These are phyloP conservation scores for Cyrtodaria siliqua DNA, from an alignment of 2,888 invertebrate genomes.

Conservation along the genomic window DNA sequence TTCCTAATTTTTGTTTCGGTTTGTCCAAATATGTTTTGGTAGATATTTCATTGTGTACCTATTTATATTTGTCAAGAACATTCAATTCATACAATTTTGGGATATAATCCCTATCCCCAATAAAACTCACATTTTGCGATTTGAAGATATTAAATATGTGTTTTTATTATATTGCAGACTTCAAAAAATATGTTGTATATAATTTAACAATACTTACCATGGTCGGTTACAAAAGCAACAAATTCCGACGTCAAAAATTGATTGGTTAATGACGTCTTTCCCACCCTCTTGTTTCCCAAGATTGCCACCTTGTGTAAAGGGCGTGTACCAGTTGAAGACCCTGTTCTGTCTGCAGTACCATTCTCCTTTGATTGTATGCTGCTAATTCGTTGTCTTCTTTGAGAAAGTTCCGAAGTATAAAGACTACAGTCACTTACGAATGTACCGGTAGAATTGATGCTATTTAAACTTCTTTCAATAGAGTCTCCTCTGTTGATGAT, in stretches of 20 bases:
- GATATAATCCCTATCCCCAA: too few species aligned
- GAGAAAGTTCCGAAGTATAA: constrained; percentile 81
- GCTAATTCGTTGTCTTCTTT: constrained; percentile 54
- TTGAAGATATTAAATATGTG: too few species aligned
- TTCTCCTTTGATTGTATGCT: constrained; percentile 62
- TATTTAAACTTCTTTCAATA: constrained; percentile 94
- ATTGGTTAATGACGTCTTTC: constrained; percentile 90
- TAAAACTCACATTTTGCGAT: too few species aligned
- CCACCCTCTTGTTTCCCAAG: constrained; percentile 90
- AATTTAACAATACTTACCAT: constrained; percentile 55
- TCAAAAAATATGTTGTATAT: too few species aligned
- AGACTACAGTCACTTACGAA: constrained; percentile 85
- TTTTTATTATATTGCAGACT: too few species aligned
- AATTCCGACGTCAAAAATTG: constrained; percentile 91
- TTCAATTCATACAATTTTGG: too few species aligned
- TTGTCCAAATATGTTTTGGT: too few species aligned
- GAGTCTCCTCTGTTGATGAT: constrained; percentile 94
- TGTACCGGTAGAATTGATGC: constrained; percentile 89
- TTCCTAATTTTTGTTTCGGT: too few species aligned
- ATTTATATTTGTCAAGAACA: too few species aligned
- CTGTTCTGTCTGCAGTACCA: constrained; percentile 43
- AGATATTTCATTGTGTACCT: too few species aligned
- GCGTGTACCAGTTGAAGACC: constrained; percentile 50
- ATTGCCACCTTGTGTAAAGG: constrained; percentile 89
- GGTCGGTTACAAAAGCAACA: constrained; percentile 86